These are phyloP conservation scores for Caenorhabditis zanzibari DNA, from an alignment of 2,888 invertebrate genomes.

Conservation along the genomic window DNA sequence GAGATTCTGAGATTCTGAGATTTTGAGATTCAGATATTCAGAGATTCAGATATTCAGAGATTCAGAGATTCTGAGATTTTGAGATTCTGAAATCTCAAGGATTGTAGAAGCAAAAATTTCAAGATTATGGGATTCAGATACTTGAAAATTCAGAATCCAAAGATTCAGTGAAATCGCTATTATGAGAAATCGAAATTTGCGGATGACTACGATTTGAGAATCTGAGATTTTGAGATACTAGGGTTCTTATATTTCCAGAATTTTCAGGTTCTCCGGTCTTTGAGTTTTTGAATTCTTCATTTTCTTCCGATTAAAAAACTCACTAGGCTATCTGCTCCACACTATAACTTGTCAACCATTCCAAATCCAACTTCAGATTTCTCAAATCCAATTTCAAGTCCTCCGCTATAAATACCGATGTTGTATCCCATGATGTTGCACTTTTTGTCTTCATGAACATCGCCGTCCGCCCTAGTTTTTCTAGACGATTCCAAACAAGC, in stretches of 20 bases:
- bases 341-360: conserved; percentile 29
- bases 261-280: no score
- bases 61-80: no score
- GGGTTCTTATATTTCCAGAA: no score
- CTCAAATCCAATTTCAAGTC: conserved; percentile 4
- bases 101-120: no score
- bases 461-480: conserved; percentile 13
- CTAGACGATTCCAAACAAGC: conserved; percentile 44
- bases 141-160: no score
- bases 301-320: neutral
- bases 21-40: neutral
- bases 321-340: conserved; percentile 30
- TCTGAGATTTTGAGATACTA: no score
- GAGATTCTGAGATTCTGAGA: neutral
- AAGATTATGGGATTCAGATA: no score
- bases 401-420: neutral
- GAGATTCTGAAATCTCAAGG: no score
- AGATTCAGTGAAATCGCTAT: no score
- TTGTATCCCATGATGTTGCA: conserved; percentile 1
- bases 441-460: neutral
- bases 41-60: neutral
- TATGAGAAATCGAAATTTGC: no score
- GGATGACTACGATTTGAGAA: no score
- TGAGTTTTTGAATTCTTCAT: neutral
- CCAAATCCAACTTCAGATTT: conserved; percentile 28